Evolutionary conservation across 2,113 vertebrate genomes (phyloP).

Genomic region (Proterorhinus semilunaris): DNA sequence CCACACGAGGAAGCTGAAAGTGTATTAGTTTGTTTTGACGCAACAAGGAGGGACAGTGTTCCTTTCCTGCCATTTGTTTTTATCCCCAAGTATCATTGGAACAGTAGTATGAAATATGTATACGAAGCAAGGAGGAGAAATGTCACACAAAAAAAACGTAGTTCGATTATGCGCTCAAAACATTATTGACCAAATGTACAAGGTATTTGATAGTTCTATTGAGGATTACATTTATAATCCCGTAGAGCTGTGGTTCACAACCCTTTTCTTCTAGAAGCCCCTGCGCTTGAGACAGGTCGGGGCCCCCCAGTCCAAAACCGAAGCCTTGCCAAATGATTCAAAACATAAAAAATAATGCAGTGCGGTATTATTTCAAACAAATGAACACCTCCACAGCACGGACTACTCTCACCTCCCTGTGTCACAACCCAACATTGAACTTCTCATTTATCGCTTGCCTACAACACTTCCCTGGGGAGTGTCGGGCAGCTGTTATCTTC

Average conservation of each 20-base stretch:
- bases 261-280: too few species aligned
- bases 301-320: too few species aligned
- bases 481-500: constrained; percentile 69
- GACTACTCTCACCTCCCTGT: too few species aligned
- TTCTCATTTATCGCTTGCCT: constrained; percentile 60
- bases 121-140: not conserved
- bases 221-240: too few species aligned
- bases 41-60: constrained; percentile 12
- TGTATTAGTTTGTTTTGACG: constrained; percentile 44
- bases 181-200: too few species aligned
- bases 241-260: too few species aligned
- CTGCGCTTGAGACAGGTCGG: too few species aligned
- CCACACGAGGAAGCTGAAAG: constrained; percentile 18
- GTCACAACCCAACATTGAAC: not conserved
- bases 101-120: constrained; percentile 55
- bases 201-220: too few species aligned
- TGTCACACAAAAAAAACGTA: not conserved
- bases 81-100: constrained; percentile 32
- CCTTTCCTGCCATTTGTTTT: constrained; percentile 15
- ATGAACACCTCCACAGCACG: not conserved
- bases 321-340: too few species aligned
- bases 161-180: too few species aligned
- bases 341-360: too few species aligned
- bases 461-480: constrained; percentile 63
- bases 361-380: not conserved